Evolutionary conservation across 2,797 vertebrate species (phyloP).

Genomic region (Poeciliopsis infans): DNA sequence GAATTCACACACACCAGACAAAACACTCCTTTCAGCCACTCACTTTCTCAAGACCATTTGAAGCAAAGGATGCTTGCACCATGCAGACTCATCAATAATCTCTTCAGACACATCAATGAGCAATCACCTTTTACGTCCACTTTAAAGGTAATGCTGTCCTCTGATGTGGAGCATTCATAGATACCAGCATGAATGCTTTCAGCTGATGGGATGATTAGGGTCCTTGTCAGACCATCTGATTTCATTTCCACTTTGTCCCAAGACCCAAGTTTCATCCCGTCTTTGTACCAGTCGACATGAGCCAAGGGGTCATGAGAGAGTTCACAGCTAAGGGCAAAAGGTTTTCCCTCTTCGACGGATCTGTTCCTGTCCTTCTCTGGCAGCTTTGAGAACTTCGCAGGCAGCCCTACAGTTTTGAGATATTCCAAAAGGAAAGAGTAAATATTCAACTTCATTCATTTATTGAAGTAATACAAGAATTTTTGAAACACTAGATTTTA

Average conservation of each 20-base stretch:
- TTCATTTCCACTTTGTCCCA: conserved; percentile 80
- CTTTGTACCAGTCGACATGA: conserved; percentile 86
- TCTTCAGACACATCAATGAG: conserved; percentile 11
- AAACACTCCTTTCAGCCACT: conserved; percentile 28
- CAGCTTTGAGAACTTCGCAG: conserved; percentile 77
- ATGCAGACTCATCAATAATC: conserved; percentile 19
- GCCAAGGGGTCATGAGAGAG: conserved; percentile 80
- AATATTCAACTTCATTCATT: conserved; percentile 32
- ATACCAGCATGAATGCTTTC: conserved; percentile 80
- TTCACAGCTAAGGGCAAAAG: conserved; percentile 85
- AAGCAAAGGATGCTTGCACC: conserved; percentile 4
- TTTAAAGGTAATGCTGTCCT: conserved; percentile 83
- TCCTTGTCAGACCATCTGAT: conserved; percentile 80
- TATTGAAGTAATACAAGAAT: conserved; percentile 1
- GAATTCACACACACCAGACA: conserved; percentile 27
- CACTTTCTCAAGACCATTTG: conserved; percentile 31
- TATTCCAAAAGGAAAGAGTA: conserved; percentile 55
- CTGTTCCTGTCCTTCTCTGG: conserved; percentile 72
- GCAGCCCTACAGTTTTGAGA: conserved; percentile 73
- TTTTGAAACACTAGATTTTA: neutral
- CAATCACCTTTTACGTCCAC: conserved; percentile 90
- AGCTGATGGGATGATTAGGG: conserved; percentile 81
- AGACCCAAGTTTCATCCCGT: conserved; percentile 79
- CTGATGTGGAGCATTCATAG: conserved; percentile 83
- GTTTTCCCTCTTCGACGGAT: conserved; percentile 75